Percentiles rank a stretch among this genome's conserved stretches.
phyloP scores from a whole-genome alignment of 2,113 vertebrate species.

The Phainopepla nitens region DNA sequence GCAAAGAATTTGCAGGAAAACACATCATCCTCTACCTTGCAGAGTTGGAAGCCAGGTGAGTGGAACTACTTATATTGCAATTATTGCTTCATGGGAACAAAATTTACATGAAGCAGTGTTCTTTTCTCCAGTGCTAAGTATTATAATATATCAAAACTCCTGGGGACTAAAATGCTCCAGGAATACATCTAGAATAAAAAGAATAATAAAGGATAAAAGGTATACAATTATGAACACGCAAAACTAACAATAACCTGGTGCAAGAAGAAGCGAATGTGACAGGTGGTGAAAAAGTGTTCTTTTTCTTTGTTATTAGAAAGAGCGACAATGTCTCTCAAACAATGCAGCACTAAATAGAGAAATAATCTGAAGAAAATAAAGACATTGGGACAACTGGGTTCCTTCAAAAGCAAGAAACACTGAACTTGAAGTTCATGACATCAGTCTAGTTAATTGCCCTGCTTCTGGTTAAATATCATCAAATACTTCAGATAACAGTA shows the following conservation, averaged over 20 bases:
- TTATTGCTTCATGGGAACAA: not conserved
- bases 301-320: not conserved
- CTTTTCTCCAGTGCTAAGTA: not conserved
- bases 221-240: not conserved
- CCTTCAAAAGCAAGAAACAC: not conserved
- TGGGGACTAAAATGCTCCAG: not conserved
- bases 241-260: not conserved
- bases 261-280: not conserved
- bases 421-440: not conserved
- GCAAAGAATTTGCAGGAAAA: not conserved
- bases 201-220: not conserved
- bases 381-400: not conserved
- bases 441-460: not conserved
- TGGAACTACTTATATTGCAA: not conserved
- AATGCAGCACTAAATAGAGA: not conserved
- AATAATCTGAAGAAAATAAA: not conserved
- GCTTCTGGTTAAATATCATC: not conserved
- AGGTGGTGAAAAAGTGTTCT: rapidly evolving
- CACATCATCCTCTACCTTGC: not conserved
- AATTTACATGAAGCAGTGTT: not conserved
- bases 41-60: not conserved
- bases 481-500: not conserved
- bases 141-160: not conserved
- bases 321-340: not conserved
- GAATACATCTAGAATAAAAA: not conserved